Evolutionary conservation across 2,888 invertebrate genomes (phyloP), one percentile per base, ranked within the genome.

Genomic region (Epirrhoe alternata): DNA sequence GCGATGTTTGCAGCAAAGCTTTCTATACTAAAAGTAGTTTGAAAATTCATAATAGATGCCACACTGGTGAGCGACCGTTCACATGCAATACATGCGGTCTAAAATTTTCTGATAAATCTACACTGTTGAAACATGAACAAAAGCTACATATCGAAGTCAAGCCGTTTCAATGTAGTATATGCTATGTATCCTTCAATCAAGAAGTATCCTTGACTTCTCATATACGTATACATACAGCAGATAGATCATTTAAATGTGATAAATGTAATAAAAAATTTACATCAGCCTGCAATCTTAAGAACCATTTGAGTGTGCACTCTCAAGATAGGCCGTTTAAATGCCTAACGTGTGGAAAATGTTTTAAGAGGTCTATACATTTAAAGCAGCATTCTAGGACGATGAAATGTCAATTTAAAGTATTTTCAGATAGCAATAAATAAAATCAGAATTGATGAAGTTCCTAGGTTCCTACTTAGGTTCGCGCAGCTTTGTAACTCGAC

Each of bases 111-210:
- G 57, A 58, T 6, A 63, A 63, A 58, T 58, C 57, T 17, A n/a
- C n/a, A n/a, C n/a, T 58, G 63, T 14, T 58, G 10, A 33, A 52
- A n/a, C 63, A 63, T 10, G 58, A 58, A 0, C 45, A 47, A 7
- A 45, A 52, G 17, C 35, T 63, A 0, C 64, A 64, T 17, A 59
- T 50, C 7, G 59, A 64, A 16, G 64, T 64, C 4, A 64, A 64
- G 30, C 47, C 59, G 1, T 64, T 17, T 5, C 42, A 54, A 0
- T 64, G 64, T 16, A 59, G 30, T 10, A 14, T 16, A 10, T 64
- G 64, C 8, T n/a, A 54, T 5, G 12, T 59, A 0, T 64, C 64
- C 0, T 64, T 64, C n/a, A 64, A 59, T 30, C 50, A 64, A 1
- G 54, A 59, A 8, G 24, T 54, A 0, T 17, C 54, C 7, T 42